phyloP scores from a whole-genome alignment of 2,797 vertebrate genomes.

The Xenops minutus region DNA sequence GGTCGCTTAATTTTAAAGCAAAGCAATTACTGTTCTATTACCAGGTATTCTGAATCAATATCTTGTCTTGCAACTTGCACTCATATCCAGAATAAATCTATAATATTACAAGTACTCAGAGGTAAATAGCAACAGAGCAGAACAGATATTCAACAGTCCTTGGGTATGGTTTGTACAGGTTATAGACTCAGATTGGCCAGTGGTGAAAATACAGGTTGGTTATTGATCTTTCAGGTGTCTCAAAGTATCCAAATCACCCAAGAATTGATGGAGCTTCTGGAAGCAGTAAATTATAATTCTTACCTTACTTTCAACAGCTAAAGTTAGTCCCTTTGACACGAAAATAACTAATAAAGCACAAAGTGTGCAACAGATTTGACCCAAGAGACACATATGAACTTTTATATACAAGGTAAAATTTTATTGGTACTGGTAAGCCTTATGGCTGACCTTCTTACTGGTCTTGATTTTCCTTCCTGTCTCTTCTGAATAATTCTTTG shows the following conservation, averaged over 20 bases:
- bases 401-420: neutral
- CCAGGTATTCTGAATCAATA: constrained; percentile 62
- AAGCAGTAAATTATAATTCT: constrained; percentile 17
- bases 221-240: neutral
- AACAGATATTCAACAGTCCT: neutral
- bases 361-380: neutral
- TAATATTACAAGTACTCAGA: constrained; percentile 25
- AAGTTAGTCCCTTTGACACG: neutral
- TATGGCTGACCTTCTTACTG: neutral
- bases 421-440: neutral
- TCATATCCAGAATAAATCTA: constrained; percentile 56
- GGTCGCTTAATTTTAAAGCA: constrained; percentile 66
- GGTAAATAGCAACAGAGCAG: constrained; percentile 8
- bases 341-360: constrained; percentile 3
- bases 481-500: neutral
- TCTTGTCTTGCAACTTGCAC: constrained; percentile 31
- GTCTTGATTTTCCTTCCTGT: neutral
- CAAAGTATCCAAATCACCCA: neutral
- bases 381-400: neutral
- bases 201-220: neutral
- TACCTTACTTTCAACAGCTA: neutral
- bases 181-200: neutral
- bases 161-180: neutral
- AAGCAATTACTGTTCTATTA: constrained; percentile 68
- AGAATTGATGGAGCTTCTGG: neutral